These are phyloP conservation scores for Hormaphis cornu DNA, from an alignment of 1,140 invertebrate species.

Conservation along the genomic window DNA sequence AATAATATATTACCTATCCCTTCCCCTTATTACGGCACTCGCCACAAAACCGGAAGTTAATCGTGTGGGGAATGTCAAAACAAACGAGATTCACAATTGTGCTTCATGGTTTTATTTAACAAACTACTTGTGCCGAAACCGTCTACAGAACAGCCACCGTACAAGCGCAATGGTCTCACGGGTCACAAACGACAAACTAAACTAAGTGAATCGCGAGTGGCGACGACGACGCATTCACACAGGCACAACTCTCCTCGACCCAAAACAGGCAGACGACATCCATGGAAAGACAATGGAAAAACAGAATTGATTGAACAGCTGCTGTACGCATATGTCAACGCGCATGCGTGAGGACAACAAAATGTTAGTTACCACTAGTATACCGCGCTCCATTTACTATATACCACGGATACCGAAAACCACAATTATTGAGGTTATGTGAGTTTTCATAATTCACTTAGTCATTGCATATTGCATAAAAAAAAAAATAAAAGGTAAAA, in stretches of 20 bases:
- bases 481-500: no score
- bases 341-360: slow-evolving; percentile 11
- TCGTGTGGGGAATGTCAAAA: neutral
- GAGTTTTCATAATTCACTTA: neutral
- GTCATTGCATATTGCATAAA: neutral
- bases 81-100: neutral
- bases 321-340: slow-evolving; percentile 16
- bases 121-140: neutral
- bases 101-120: neutral
- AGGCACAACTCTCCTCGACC: neutral
- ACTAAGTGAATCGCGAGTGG: neutral
- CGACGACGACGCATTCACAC: neutral
- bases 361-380: no score
- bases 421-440: slow-evolving; percentile 1
- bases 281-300: slow-evolving; percentile 30
- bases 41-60: slow-evolving; percentile 25
- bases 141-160: neutral
- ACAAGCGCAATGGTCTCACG: neutral
- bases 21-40: neutral
- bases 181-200: neutral
- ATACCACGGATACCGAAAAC: neutral
- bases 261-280: slow-evolving; percentile 7
- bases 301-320: slow-evolving; percentile 28
- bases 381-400: no score
- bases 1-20: neutral